Conservation (phyloP, 2,797 vertebrate species). For the Crenuchus spilurus region DNA sequence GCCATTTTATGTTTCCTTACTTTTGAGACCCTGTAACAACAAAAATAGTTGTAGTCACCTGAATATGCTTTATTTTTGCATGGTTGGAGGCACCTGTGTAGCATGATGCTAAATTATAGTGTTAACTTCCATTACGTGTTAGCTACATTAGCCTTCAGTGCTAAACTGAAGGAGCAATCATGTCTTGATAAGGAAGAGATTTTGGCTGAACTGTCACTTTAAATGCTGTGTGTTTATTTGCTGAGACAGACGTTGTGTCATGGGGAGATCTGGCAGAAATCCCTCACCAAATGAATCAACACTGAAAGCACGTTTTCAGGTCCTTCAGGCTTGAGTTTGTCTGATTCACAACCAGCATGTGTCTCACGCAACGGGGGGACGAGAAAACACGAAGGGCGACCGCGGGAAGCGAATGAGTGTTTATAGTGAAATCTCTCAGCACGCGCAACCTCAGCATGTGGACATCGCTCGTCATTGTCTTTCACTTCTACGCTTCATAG, state of each 20-base stretch:
- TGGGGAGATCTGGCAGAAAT: background rate
- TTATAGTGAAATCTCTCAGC: background rate
- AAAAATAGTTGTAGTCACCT: too few species aligned
- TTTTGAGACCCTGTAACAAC: too few species aligned
- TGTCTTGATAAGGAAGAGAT: too few species aligned
- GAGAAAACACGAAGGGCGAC: background rate
- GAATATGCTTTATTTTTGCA: too few species aligned
- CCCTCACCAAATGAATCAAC: background rate
- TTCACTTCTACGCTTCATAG: background rate
- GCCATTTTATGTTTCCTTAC: too few species aligned
- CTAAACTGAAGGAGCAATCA: too few species aligned
- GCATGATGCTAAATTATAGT: too few species aligned
- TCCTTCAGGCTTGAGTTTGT: slow-evolving; percentile 16
- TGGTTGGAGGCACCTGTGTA: too few species aligned
- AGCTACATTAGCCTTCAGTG: too few species aligned
- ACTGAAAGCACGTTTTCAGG: background rate
- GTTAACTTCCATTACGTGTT: too few species aligned
- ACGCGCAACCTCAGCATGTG: background rate
- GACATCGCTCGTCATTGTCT: background rate
- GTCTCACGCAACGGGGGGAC: slow-evolving; percentile 7
- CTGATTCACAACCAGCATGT: slow-evolving; percentile 19
- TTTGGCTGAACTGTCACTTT: too few species aligned
- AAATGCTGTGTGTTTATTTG: background rate
- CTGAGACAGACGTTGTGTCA: background rate
- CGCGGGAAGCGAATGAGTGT: background rate